These are phyloP conservation scores for Trilocha varians DNA, from an alignment of 2,888 invertebrate genomes.

Conservation along the genomic window DNA sequence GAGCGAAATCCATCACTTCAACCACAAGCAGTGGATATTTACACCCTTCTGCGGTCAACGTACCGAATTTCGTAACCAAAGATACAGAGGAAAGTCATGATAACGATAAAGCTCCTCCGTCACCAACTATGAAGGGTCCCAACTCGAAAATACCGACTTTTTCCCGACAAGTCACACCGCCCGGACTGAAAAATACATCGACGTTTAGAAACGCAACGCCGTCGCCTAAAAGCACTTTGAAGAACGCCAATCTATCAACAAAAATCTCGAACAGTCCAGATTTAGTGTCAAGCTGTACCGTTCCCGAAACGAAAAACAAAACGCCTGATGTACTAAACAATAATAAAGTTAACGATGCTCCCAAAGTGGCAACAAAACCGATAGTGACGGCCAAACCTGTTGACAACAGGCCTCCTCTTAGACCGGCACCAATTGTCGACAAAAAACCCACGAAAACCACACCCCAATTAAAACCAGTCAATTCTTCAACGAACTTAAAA, in stretches of 20 bases:
- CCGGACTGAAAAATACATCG: constrained; percentile 57
- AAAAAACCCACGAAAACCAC: constrained; percentile 49
- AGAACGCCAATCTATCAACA: constrained; percentile 35
- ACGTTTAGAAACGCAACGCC: constrained; percentile 55
- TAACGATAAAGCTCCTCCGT: constrained; percentile 48
- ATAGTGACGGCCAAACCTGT: constrained; percentile 49
- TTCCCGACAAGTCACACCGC: constrained; percentile 63
- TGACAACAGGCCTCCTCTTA: constrained; percentile 52
- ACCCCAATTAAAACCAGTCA: constrained; percentile 41
- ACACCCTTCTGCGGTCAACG: constrained; percentile 80
- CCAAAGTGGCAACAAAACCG: constrained; percentile 62
- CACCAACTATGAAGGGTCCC: constrained; percentile 49
- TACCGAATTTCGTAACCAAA: constrained; percentile 63
- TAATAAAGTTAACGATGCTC: constrained; percentile 58
- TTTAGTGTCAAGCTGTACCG: constrained; percentile 80
- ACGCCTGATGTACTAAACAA: constrained; percentile 76
- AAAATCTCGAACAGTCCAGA: constrained; percentile 78
- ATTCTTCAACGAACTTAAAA: constrained; percentile 33
- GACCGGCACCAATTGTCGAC: constrained; percentile 50
- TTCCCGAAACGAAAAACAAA: constrained; percentile 66
- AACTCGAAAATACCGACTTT: constrained; percentile 66
- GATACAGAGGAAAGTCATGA: constrained; percentile 33
- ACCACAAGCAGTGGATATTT: constrained; percentile 83
- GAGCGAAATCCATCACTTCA: constrained; percentile 71
- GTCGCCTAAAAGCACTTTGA: constrained; percentile 48